These are phyloP conservation scores for Nomada flava DNA, from an alignment of 2,888 invertebrate genomes.

Conservation along the genomic window DNA sequence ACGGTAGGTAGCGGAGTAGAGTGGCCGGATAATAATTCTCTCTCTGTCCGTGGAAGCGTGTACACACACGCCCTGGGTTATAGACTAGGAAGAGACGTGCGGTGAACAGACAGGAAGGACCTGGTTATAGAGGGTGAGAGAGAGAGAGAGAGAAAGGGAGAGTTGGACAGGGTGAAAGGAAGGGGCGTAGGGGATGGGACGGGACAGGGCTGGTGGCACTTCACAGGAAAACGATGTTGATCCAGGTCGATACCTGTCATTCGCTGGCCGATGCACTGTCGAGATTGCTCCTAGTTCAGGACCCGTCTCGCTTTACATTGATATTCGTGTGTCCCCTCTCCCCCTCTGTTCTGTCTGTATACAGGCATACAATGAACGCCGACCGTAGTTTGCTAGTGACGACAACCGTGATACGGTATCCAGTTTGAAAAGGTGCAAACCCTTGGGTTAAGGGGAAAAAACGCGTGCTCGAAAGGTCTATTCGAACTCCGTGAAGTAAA, in stretches of 20 bases:
- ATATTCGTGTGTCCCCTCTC: conserved; percentile 62
- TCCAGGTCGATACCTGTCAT: conserved; percentile 75
- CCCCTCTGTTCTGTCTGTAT: conserved; percentile 31
- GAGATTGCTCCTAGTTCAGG: conserved; percentile 69
- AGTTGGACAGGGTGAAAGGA: conserved; percentile 28
- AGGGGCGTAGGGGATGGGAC: conserved; percentile 25
- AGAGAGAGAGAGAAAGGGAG: conserved; percentile 15
- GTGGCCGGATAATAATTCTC: conserved; percentile 75
- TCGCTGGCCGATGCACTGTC: conserved; percentile 69
- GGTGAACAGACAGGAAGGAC: conserved; percentile 58
- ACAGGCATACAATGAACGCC: conserved; percentile 54
- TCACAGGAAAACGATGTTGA: conserved; percentile 75
- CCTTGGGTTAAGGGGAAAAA: conserved; percentile 19
- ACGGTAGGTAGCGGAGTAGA: conserved; percentile 77
- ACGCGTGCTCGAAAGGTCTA: neutral
- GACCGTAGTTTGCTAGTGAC: conserved; percentile 42
- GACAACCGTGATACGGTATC: conserved; percentile 34
- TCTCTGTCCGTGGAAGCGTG: conserved; percentile 61
- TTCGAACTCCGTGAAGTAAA: neutral
- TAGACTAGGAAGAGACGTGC: conserved; percentile 64
- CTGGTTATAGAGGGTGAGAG: conserved; percentile 31
- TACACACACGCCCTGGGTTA: conserved; percentile 60
- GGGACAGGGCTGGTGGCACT: conserved; percentile 68
- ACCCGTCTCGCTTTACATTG: conserved; percentile 67
- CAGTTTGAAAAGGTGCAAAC: conserved; percentile 52